Conservation (phyloP, 2,797 vertebrate genomes). For the Zalophus californianus region DNA sequence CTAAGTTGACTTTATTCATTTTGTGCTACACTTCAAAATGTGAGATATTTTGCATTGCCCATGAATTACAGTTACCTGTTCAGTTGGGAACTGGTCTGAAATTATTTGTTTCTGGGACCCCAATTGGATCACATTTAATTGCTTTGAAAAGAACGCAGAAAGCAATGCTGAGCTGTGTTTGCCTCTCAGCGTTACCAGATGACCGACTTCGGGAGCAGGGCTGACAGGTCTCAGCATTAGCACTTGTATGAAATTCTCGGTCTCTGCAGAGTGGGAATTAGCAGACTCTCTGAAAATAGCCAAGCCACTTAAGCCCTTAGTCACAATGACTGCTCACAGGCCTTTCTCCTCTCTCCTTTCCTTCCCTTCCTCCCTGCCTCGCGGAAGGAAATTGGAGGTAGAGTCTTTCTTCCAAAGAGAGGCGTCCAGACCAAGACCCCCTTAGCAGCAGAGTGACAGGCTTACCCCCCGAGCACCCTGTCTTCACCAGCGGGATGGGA, state of each 20-base stretch:
- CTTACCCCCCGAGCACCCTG: rapidly evolving
- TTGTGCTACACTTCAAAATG: not conserved
- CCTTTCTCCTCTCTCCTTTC: not conserved
- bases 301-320: not conserved
- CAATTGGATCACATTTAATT: not conserved
- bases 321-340: rapidly evolving
- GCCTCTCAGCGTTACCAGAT: not conserved
- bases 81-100: not conserved
- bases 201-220: rapidly evolving
- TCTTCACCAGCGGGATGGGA: not conserved
- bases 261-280: not conserved
- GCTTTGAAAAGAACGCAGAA: not conserved
- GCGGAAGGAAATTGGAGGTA: not conserved
- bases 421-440: not conserved
- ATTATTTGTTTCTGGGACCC: not conserved
- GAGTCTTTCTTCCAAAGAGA: not conserved
- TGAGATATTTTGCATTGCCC: not conserved
- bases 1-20: not conserved
- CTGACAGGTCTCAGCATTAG: rapidly evolving
- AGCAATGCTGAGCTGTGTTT: rapidly evolving
- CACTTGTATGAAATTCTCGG: not conserved
- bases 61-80: not conserved
- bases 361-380: no score
- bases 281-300: not conserved
- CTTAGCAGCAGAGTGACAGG: no score